Evolutionary conservation across 2,113 vertebrate genomes (phyloP).

Genomic region (Butastur rufipennis): DNA sequence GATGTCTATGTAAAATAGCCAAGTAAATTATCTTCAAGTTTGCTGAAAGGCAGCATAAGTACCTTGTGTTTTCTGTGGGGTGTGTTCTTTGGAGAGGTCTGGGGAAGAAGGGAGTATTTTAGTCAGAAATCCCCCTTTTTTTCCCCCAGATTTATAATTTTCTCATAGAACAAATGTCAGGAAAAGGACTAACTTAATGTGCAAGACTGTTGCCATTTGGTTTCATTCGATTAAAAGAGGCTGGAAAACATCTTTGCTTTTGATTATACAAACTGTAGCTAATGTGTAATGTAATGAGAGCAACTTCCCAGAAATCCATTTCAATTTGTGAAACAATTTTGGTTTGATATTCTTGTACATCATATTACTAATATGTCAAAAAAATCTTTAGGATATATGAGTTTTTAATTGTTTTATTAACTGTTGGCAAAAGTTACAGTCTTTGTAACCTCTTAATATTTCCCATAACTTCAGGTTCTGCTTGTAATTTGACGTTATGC

Average conservation of each 20-base stretch:
- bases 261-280: constrained; percentile 16
- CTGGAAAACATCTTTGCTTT: neutral
- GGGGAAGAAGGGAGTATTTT: neutral
- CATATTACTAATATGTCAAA: constrained; percentile 24
- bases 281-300: neutral
- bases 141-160: neutral
- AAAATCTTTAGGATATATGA: constrained; percentile 62
- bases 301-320: constrained; percentile 38
- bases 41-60: neutral
- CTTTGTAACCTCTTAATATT: constrained; percentile 28
- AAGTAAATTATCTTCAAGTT: neutral
- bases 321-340: constrained; percentile 60
- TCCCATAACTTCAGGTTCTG: constrained; percentile 19
- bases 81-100: neutral
- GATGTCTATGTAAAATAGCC: neutral
- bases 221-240: constrained; percentile 45
- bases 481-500: constrained; percentile 2
- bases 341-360: constrained; percentile 13
- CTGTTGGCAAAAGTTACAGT: constrained; percentile 8
- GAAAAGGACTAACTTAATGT: constrained; percentile 11
- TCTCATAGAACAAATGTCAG: constrained; percentile 1
- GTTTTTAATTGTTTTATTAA: constrained; percentile 49
- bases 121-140: neutral
- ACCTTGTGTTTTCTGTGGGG: neutral
- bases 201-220: constrained; percentile 25